Base-by-base conservation (phyloP, 2,888 invertebrate species). In the Acanthosepion pharaonis region DNA sequence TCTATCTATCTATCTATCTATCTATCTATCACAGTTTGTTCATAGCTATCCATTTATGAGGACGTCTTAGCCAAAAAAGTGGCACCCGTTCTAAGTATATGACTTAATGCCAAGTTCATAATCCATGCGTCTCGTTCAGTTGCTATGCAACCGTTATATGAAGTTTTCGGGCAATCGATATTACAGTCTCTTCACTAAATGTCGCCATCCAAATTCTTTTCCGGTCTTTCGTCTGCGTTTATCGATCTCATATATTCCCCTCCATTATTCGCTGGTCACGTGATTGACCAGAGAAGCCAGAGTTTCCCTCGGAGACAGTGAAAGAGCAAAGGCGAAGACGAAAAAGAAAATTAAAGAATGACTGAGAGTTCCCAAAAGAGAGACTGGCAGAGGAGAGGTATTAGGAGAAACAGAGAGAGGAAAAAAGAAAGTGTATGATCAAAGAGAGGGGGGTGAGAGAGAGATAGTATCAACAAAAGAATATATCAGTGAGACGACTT, bases 331-430 rank as follows among this genome's bases (percentile, higher is more conserved):
- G 49, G 51, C 91, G 94, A 94, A 91, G 91, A 49, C 91, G 91
- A 94, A n/a, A 92, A 42, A 53, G 28, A n/a, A n/a, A 48, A 59
- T 92, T 55, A 5, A 51, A 18, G 49, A 91, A 94, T 91, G 92
- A 91, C 18, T 51, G 91, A 94, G 55, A 91, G 91, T 91, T 42
- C 42, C 78, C 48, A 25, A 91, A 18, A 94, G 91, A 94, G 92
- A 92, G 51, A 91, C 91, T 91, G 51, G 20, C 20, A 91, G 91
- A 94, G 91, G 59, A 48, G 20, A 91, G 91, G 23, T 20, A 0
- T 9, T 9, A 33, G 8, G 91, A 91, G 5, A 91, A n/a, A 33
- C 11, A 9, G 0, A 91, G 91, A n/a, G 91, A 91, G 23, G 33
- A 20, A 11, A 20, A 91, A 33, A 91, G 91, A 91, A 33, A 91